phyloP scores from a whole-genome alignment of 2,797 vertebrate genomes.

The Pangasius larnaudii region DNA sequence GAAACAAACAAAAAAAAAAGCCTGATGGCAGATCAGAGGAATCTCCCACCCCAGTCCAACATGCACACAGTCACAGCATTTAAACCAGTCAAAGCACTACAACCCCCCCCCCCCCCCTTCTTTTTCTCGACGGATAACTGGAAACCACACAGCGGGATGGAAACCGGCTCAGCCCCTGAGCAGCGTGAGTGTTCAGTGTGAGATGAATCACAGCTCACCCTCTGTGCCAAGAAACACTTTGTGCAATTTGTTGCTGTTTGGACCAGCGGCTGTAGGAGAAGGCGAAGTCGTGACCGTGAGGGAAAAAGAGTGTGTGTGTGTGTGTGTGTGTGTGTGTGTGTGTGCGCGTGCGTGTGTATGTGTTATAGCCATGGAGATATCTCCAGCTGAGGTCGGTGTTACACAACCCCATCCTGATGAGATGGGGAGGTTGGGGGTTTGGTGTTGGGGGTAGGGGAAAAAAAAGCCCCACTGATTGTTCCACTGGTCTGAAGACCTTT shows the following conservation, averaged over 20 bases:
- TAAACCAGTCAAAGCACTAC: not conserved
- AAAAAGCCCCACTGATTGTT: conserved; percentile 51
- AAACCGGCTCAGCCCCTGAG: conserved; percentile 47
- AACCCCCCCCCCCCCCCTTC: not conserved
- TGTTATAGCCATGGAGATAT: conserved; percentile 67
- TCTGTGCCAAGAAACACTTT: conserved; percentile 54
- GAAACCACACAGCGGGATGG: conserved; percentile 40
- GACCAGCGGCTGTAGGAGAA: conserved; percentile 19
- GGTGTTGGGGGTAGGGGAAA: conserved; percentile 7
- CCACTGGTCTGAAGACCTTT: conserved; percentile 63
- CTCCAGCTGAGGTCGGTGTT: conserved; percentile 62
- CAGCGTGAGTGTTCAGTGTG: conserved; percentile 39
- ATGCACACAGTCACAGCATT: not conserved
- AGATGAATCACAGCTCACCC: conserved; percentile 65
- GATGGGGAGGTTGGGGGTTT: conserved; percentile 37
- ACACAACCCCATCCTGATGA: conserved; percentile 61
- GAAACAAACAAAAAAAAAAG: not conserved
- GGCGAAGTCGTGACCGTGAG: conserved; percentile 22
- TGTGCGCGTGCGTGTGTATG: not conserved
- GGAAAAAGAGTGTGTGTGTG: not conserved
- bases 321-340: not conserved
- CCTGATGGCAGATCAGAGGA: not conserved
- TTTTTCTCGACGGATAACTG: conserved; percentile 25
- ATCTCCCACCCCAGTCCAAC: not conserved
- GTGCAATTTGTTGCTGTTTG: conserved; percentile 50